Evolutionary conservation across 2,797 vertebrate genomes (phyloP).

Genomic region (Phrynocephalus forsythii): DNA sequence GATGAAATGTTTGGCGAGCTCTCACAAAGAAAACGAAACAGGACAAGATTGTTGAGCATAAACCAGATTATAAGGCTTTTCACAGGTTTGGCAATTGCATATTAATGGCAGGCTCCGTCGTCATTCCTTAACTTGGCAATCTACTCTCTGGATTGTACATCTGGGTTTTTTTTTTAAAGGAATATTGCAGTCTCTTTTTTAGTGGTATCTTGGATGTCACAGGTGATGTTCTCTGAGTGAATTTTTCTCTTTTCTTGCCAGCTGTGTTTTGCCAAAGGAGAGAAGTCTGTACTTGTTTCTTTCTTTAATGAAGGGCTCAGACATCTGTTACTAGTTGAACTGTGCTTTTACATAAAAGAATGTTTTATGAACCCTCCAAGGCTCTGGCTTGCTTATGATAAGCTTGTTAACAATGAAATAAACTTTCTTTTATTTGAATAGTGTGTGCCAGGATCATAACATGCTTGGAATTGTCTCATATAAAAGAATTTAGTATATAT

Average conservation of each 20-base stretch:
- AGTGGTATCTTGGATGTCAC: background rate
- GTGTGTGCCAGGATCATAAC: slow-evolving; percentile 7
- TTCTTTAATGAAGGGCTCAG: slow-evolving; percentile 10
- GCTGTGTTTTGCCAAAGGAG: slow-evolving; percentile 35
- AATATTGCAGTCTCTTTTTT: background rate
- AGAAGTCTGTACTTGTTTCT: background rate
- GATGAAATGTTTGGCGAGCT: background rate
- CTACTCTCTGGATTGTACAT: background rate
- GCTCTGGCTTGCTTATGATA: slow-evolving; percentile 27
- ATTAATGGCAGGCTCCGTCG: background rate
- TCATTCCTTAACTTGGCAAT: slow-evolving; percentile 9
- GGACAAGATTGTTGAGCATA: background rate
- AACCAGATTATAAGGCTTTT: background rate
- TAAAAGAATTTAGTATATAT: background rate
- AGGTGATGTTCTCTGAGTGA: slow-evolving; percentile 3
- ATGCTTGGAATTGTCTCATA: background rate
- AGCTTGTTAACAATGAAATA: slow-evolving; percentile 18
- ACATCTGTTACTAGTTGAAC: slow-evolving; percentile 27
- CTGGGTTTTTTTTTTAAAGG: slow-evolving; percentile 31
- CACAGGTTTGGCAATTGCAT: background rate
- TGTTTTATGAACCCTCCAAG: slow-evolving; percentile 35
- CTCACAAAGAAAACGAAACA: background rate
- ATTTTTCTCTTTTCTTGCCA: background rate
- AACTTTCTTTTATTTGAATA: background rate
- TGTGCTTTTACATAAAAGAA: slow-evolving; percentile 8